These are phyloP conservation scores for Hypomecis punctinalis DNA, from an alignment of 2,888 invertebrate species.

Conservation along the genomic window DNA sequence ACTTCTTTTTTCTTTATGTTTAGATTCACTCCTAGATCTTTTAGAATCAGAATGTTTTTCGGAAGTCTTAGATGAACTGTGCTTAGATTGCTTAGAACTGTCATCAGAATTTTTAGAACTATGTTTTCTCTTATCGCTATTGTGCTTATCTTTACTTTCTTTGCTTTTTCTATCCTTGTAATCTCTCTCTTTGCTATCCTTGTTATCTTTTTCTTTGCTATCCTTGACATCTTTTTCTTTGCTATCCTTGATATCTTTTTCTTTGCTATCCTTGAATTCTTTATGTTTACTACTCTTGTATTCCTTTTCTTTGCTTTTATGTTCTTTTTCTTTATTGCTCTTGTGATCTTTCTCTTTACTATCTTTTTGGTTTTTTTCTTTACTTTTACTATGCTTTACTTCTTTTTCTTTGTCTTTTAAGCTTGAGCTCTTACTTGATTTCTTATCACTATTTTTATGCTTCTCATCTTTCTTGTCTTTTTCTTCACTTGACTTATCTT, in stretches of 20 bases:
- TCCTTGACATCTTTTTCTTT: slow-evolving; percentile 62
- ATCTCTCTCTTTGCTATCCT: slow-evolving; percentile 61
- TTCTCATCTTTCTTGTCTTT: slow-evolving; percentile 44
- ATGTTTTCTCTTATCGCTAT: slow-evolving; percentile 54
- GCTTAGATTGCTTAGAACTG: slow-evolving; percentile 49
- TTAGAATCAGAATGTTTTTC: slow-evolving; percentile 53
- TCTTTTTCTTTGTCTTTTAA: slow-evolving; percentile 49
- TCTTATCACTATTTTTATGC: slow-evolving; percentile 38
- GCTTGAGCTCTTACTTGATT: slow-evolving; percentile 60
- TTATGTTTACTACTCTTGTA: slow-evolving; percentile 51
- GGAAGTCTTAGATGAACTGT: slow-evolving; percentile 52
- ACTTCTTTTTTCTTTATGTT: slow-evolving; percentile 36
- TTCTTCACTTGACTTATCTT: slow-evolving; percentile 33
- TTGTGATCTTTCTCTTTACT: slow-evolving; percentile 46
- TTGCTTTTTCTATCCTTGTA: slow-evolving; percentile 52
- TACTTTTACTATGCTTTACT: slow-evolving; percentile 45
- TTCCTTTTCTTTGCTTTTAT: slow-evolving; percentile 52
- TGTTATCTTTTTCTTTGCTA: slow-evolving; percentile 62
- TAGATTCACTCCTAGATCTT: slow-evolving; percentile 54
- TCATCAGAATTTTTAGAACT: slow-evolving; percentile 36
- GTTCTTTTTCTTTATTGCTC: slow-evolving; percentile 45
- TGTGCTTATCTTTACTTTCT: slow-evolving; percentile 62
- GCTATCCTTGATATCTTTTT: slow-evolving; percentile 55
- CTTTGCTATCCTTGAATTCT: slow-evolving; percentile 51
- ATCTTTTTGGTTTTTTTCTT: slow-evolving; percentile 45